phyloP scores from a whole-genome alignment of 2,888 invertebrate species.

The Crematogaster levior region DNA sequence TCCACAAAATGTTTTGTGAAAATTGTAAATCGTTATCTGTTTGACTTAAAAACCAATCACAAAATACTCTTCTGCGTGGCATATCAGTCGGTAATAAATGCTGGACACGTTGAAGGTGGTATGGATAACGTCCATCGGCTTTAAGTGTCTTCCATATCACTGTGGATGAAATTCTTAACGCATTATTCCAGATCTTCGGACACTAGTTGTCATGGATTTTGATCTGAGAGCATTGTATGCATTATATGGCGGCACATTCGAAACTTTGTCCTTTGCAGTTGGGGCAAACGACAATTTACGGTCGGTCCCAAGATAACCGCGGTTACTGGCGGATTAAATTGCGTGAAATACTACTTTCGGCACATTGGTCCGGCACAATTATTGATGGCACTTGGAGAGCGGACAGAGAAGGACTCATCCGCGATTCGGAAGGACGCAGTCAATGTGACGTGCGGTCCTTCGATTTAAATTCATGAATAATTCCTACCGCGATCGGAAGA shows the following conservation, averaged over 20 bases:
- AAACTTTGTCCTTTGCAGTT: constrained; percentile 20
- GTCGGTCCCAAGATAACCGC: constrained; percentile 54
- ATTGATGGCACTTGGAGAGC: constrained; percentile 71
- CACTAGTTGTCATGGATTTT: neutral
- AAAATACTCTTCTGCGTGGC: too few species aligned
- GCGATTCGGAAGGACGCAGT: constrained; percentile 74
- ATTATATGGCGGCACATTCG: constrained; percentile 32
- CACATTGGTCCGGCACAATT: constrained; percentile 75
- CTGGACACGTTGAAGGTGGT: too few species aligned
- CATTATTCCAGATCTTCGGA: too few species aligned
- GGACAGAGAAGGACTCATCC: constrained; percentile 39
- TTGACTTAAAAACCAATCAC: too few species aligned
- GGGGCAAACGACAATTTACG: constrained; percentile 62
- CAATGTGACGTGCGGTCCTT: constrained; percentile 80
- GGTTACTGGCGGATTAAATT: constrained; percentile 73
- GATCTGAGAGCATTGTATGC: constrained; percentile 33
- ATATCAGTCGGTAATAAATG: too few species aligned
- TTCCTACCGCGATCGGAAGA: constrained; percentile 71
- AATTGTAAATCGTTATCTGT: too few species aligned
- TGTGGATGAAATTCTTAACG: too few species aligned
- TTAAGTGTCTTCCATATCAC: too few species aligned
- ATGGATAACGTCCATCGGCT: too few species aligned
- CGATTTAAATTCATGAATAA: constrained; percentile 83
- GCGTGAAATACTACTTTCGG: constrained; percentile 78
- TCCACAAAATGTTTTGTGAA: too few species aligned